These are phyloP conservation scores for Nomada ruficornis DNA, from an alignment of 2,888 invertebrate species.

Conservation along the genomic window DNA sequence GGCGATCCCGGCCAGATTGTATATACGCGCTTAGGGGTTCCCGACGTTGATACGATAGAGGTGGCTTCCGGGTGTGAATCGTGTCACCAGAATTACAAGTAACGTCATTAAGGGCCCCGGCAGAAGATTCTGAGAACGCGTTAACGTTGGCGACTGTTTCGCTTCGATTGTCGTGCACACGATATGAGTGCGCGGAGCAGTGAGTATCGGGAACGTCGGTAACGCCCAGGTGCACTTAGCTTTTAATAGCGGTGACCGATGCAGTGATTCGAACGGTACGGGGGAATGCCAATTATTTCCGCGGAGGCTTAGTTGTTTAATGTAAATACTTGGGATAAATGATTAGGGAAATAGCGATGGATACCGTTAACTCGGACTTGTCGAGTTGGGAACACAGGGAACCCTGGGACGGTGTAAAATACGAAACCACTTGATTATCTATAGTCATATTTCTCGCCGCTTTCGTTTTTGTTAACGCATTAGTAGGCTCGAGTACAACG, in stretches of 20 bases:
- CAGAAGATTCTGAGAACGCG: not conserved
- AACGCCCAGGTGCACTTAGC: constrained; percentile 21
- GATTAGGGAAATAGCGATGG: constrained; percentile 31
- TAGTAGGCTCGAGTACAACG: constrained; percentile 59
- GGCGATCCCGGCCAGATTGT: not conserved
- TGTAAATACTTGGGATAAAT: constrained; percentile 45
- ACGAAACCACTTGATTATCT: constrained; percentile 63
- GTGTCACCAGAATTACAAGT: not conserved
- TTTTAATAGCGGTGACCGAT: constrained; percentile 15
- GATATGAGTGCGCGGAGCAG: constrained; percentile 12
- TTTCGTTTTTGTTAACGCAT: constrained; percentile 62
- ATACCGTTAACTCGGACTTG: constrained; percentile 39
- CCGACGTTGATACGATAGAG: not conserved
- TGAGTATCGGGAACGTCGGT: not conserved
- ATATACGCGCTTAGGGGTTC: not conserved
- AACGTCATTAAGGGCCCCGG: constrained; percentile 1
- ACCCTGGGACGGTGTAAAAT: constrained; percentile 45
- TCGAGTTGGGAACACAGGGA: constrained; percentile 7
- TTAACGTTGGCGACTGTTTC: not conserved
- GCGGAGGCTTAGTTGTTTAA: constrained; percentile 31
- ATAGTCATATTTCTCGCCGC: constrained; percentile 58
- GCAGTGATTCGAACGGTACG: constrained; percentile 1
- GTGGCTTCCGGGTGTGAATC: constrained; percentile 18
- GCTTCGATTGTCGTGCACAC: not conserved
- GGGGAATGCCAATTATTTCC: constrained; percentile 47